Percentiles rank a stretch among this genome's conserved stretches.
phyloP scores from a whole-genome alignment of 2,888 invertebrate species.

The Coleophora deauratella region DNA sequence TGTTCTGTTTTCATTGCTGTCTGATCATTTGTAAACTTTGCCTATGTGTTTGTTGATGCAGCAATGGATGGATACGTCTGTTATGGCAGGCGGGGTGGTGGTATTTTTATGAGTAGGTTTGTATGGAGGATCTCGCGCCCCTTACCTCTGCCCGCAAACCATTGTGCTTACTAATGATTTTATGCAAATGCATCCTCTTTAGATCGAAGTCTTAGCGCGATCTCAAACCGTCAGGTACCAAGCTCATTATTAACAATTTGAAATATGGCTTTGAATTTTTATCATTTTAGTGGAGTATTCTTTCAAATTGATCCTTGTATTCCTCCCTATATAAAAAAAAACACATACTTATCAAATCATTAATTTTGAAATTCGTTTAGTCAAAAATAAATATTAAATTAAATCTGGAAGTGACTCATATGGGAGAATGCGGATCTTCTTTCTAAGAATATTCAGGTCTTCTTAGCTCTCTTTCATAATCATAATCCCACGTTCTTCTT shows the following conservation, averaged over 20 bases:
- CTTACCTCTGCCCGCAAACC: slow-evolving; percentile 70
- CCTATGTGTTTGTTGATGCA: neutral
- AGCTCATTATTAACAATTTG: slow-evolving; percentile 72
- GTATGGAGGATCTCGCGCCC: slow-evolving; percentile 59
- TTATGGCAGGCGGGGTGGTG: slow-evolving; percentile 21
- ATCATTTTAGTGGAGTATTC: slow-evolving; percentile 27
- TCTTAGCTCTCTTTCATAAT: slow-evolving; percentile 13
- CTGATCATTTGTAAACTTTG: neutral
- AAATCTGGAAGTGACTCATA: too few species aligned
- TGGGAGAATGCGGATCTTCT: too few species aligned
- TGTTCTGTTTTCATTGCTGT: slow-evolving; percentile 30
- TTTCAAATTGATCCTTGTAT: too few species aligned
- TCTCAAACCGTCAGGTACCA: slow-evolving; percentile 71
- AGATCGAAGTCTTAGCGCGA: slow-evolving; percentile 74
- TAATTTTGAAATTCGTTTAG: too few species aligned
- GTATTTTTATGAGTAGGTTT: slow-evolving; percentile 48
- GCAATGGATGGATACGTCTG: slow-evolving; percentile 26
- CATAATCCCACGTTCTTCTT: slow-evolving; percentile 45
- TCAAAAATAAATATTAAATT: too few species aligned
- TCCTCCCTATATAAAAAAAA: too few species aligned
- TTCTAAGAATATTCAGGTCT: too few species aligned
- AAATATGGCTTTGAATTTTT: slow-evolving; percentile 67
- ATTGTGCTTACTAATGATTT: slow-evolving; percentile 75
- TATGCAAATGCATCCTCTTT: slow-evolving; percentile 74
- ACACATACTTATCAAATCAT: too few species aligned